These are phyloP conservation scores for Amazona vittata DNA, from an alignment of 2,113 vertebrate genomes.

Conservation along the genomic window DNA sequence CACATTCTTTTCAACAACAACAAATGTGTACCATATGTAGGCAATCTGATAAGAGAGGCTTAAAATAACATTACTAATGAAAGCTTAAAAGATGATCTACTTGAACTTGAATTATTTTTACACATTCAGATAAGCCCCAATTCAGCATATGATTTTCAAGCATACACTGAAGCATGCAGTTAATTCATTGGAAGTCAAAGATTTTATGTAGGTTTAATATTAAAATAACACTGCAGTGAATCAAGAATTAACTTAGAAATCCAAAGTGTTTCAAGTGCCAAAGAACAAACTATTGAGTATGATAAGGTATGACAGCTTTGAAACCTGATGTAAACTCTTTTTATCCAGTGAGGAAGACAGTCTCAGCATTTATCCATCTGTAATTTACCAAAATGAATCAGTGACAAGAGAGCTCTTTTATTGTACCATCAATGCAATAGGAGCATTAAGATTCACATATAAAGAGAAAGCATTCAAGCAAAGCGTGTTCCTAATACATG, in stretches of 20 bases:
- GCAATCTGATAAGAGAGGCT: neutral
- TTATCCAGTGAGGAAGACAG: neutral
- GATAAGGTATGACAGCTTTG: neutral
- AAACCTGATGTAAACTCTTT: neutral
- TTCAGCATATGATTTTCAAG: neutral
- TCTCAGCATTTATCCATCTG: neutral
- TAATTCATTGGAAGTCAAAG: neutral
- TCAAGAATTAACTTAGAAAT: neutral
- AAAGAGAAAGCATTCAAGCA: neutral
- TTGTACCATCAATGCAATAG: neutral
- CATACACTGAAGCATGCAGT: neutral
- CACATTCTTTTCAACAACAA: neutral
- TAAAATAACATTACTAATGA: neutral
- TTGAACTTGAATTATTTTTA: neutral
- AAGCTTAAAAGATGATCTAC: neutral
- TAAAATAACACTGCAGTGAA: neutral
- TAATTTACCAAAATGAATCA: neutral
- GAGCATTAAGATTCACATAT: neutral
- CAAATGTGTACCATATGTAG: neutral
- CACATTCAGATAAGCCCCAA: neutral
- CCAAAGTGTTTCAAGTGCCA: neutral
- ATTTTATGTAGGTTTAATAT: neutral
- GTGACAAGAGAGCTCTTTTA: neutral
- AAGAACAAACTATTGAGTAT: neutral
- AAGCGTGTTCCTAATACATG: neutral